phyloP scores from a whole-genome alignment of 1,140 invertebrate genomes.

The Hylaeus anthracinus region DNA sequence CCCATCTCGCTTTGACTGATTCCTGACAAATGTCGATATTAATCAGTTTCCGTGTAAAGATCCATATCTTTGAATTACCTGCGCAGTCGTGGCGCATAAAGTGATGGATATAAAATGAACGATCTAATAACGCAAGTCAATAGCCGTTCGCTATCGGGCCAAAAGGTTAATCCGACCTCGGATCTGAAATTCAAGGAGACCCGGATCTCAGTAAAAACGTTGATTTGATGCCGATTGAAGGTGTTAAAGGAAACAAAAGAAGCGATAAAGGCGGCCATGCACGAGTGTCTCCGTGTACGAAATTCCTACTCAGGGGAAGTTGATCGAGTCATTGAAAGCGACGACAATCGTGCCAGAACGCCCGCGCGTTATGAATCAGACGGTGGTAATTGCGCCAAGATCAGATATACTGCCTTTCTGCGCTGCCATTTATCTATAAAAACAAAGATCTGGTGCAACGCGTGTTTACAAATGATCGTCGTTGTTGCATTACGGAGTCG shows the following conservation, averaged over 20 bases:
- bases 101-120: not conserved
- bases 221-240: conserved; percentile 19
- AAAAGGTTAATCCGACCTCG: conserved; percentile 1
- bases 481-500: conserved; percentile 3
- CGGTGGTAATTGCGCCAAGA: conserved; percentile 54
- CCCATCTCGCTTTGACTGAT: not conserved
- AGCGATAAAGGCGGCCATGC: not conserved
- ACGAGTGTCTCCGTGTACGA: not conserved
- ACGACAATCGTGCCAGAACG: conserved; percentile 9
- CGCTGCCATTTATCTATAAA: conserved; percentile 51
- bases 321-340: conserved; percentile 21
- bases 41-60: not conserved
- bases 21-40: not conserved
- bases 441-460: conserved; percentile 50
- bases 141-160: not conserved
- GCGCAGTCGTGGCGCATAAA: not conserved
- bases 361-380: conserved; percentile 54
- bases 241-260: not conserved
- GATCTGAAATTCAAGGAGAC: conserved; percentile 25
- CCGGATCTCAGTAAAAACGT: conserved; percentile 28
- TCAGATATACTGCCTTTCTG: conserved; percentile 47
- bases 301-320: conserved; percentile 19
- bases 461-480: conserved; percentile 35
- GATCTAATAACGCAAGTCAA: not conserved
- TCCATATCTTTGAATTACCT: not conserved